Conservation (phyloP, 2,797 vertebrate species). For the Neostethus bicornis region DNA sequence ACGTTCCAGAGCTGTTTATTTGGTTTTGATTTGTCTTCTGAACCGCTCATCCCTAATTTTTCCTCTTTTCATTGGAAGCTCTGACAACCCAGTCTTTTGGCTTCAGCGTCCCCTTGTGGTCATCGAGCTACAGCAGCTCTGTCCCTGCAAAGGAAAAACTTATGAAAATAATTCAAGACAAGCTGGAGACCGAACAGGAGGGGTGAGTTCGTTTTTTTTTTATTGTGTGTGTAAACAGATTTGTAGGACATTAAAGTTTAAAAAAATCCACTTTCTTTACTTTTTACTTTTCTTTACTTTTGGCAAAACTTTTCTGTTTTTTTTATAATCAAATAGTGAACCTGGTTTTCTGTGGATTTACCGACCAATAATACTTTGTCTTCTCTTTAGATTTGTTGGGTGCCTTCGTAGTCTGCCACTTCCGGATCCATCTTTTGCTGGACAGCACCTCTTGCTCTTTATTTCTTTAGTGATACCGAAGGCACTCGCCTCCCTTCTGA, state of each 20-base stretch:
- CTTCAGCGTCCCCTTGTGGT: conserved; percentile 73
- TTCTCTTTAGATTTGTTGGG: conserved; percentile 56
- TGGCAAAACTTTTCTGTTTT: too few species aligned
- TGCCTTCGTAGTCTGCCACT: conserved; percentile 60
- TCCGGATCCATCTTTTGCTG: conserved; percentile 58
- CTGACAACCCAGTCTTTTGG: conserved; percentile 74
- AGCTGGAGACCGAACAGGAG: conserved; percentile 63
- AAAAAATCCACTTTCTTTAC: too few species aligned
- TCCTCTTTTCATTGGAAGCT: conserved; percentile 44
- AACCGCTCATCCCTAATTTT: too few species aligned
- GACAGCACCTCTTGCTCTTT: conserved; percentile 75
- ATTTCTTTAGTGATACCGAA: conserved; percentile 78
- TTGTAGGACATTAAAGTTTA: too few species aligned
- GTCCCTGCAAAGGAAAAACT: conserved; percentile 71
- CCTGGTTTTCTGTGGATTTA: too few species aligned
- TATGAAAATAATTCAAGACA: conserved; percentile 72
- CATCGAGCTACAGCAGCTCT: conserved; percentile 66
- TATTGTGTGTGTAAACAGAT: not conserved
- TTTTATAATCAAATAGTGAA: too few species aligned
- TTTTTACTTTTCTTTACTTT: too few species aligned
- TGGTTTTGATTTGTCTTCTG: too few species aligned
- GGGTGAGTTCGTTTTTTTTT: conserved; percentile 49
- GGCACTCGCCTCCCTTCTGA: conserved; percentile 75
- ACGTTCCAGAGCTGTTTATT: not conserved
- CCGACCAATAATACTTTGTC: too few species aligned